Evolutionary conservation across 1,140 invertebrate genomes (phyloP).

Genomic region (Ceratina japonica): DNA sequence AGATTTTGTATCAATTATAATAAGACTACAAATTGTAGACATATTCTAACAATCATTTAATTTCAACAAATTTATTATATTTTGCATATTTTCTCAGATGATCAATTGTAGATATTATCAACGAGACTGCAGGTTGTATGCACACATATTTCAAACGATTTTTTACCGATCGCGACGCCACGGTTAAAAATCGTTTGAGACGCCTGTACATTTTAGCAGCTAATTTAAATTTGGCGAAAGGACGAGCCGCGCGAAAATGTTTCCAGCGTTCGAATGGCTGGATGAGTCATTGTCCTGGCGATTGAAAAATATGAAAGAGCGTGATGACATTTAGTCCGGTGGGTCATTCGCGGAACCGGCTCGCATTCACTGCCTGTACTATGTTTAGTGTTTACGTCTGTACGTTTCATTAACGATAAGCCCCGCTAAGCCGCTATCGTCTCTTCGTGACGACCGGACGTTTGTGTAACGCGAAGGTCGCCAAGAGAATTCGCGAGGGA

Average conservation of each 20-base stretch:
- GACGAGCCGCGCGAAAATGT: no score
- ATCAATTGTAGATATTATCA: no score
- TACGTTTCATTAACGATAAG: slow-evolving; percentile 63
- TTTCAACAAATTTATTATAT: no score
- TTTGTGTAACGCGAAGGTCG: slow-evolving; percentile 36
- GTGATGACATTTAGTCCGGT: not conserved
- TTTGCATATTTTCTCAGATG: no score
- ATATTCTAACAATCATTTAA: not conserved
- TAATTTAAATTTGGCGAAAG: no score
- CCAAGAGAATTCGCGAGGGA: not conserved
- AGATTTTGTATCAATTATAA: not conserved
- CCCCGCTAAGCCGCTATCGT: slow-evolving; percentile 52
- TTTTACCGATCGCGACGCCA: no score
- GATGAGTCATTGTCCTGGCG: not conserved
- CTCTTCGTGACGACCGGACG: slow-evolving; percentile 31
- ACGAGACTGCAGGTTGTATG: no score
- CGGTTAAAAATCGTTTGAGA: no score
- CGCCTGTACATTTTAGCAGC: no score
- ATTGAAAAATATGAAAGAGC: not conserved
- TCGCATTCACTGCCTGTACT: slow-evolving; percentile 24
- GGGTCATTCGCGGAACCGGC: slow-evolving; percentile 39
- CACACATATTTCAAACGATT: no score
- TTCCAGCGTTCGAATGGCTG: no score
- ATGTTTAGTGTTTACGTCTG: slow-evolving; percentile 59
- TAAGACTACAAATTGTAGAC: no score